Percentiles rank a stretch among this genome's conserved stretches.
phyloP scores from a whole-genome alignment of 2,797 vertebrate species.

The Gallirallus australis region DNA sequence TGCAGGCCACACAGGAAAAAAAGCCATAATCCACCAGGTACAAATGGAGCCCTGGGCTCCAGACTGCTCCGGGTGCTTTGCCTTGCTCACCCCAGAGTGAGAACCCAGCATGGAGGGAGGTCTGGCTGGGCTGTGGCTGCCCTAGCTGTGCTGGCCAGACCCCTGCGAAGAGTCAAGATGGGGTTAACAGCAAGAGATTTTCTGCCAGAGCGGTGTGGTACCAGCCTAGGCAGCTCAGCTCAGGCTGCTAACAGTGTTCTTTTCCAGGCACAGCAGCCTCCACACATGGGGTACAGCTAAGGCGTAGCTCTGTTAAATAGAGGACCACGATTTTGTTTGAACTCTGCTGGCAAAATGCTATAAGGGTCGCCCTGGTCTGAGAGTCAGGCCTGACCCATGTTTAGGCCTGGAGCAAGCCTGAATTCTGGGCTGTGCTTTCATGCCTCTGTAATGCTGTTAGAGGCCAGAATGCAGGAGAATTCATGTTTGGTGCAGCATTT shows the following conservation, averaged over 20 bases:
- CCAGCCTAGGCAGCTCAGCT: background rate
- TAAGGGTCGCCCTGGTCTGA: background rate
- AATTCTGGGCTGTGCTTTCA: background rate
- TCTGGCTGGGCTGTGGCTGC: background rate
- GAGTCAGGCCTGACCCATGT: background rate
- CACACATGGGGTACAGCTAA: background rate
- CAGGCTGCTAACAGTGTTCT: background rate
- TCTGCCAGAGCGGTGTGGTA: background rate
- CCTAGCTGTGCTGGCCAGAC: background rate
- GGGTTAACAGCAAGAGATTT: background rate
- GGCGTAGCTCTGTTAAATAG: fast-evolving
- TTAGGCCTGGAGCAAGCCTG: background rate
- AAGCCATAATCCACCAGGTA: background rate
- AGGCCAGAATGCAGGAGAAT: background rate
- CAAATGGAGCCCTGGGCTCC: background rate
- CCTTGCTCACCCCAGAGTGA: fast-evolving
- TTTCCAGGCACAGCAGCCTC: background rate
- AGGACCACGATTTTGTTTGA: fast-evolving
- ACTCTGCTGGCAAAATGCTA: background rate
- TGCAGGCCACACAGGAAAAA: background rate
- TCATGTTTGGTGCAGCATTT: background rate
- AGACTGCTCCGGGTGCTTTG: background rate
- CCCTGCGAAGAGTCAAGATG: background rate
- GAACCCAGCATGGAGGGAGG: fast-evolving
- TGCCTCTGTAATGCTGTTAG: background rate